Evolutionary conservation across 1,140 invertebrate species (phyloP).

Genomic region (Cotesia typhae): DNA sequence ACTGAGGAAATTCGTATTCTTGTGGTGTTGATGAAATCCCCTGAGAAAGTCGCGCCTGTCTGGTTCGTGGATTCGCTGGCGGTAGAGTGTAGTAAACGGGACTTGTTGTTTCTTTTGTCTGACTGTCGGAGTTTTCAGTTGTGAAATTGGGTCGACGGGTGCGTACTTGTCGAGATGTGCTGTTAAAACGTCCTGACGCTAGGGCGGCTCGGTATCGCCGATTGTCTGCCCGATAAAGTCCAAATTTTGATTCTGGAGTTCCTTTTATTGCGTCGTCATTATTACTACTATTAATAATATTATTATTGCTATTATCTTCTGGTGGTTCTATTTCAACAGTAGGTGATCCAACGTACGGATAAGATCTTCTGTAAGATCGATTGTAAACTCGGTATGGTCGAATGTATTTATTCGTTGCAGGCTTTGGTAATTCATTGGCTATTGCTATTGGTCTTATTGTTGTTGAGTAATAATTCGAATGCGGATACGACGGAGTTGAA

Average conservation of each 20-base stretch:
- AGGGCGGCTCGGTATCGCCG: constrained; percentile 18
- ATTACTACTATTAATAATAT: constrained; percentile 33
- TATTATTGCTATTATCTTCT: constrained; percentile 38
- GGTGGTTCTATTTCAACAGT: constrained; percentile 42
- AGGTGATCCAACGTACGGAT: constrained; percentile 39
- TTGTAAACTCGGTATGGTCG: constrained; percentile 42
- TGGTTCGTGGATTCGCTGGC: neutral
- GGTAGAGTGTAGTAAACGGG: constrained; percentile 2
- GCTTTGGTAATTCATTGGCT: constrained; percentile 42
- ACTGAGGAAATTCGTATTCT: constrained; percentile 65
- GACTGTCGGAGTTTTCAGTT: constrained; percentile 6
- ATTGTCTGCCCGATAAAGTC: constrained; percentile 20
- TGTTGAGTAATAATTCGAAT: constrained; percentile 33
- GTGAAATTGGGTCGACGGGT: constrained; percentile 6
- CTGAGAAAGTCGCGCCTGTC: constrained; percentile 5
- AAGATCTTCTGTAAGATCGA: constrained; percentile 41
- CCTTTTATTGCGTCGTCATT: constrained; percentile 34
- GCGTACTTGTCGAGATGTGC: constrained; percentile 8
- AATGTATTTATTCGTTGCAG: constrained; percentile 24
- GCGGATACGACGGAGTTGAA: constrained; percentile 35
- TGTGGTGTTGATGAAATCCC: neutral
- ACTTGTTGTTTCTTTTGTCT: neutral
- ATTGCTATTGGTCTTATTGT: constrained; percentile 40
- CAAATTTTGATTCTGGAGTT: constrained; percentile 31
- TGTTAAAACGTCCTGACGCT: constrained; percentile 21